phyloP scores from a whole-genome alignment of 2,888 invertebrate genomes.

The Lasioglossum lativentre region DNA sequence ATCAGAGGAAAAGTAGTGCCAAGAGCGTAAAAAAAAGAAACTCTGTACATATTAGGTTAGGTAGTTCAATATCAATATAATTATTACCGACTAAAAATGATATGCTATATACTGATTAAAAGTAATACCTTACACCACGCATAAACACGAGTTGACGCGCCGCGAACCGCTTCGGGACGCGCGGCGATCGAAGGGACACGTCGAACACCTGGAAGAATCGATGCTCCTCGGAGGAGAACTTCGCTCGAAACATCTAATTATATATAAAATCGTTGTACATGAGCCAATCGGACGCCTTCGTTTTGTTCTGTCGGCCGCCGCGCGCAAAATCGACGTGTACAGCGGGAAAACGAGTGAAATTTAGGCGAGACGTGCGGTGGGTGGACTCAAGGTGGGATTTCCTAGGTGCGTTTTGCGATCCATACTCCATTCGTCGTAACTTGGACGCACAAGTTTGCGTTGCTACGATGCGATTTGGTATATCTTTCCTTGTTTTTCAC shows the following conservation, averaged over 20 bases:
- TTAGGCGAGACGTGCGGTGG: background rate
- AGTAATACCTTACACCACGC: conserved; percentile 75
- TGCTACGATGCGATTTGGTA: too few species aligned
- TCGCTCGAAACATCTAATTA: background rate
- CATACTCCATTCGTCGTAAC: too few species aligned
- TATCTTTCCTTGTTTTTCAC: too few species aligned
- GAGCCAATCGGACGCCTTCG: background rate
- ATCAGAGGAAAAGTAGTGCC: conserved; percentile 77
- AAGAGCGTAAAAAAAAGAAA: conserved; percentile 77
- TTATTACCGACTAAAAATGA: conserved; percentile 80
- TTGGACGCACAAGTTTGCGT: too few species aligned
- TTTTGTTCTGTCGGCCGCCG: background rate
- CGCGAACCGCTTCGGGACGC: conserved; percentile 62
- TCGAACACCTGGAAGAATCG: background rate
- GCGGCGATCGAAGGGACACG: conserved; percentile 25
- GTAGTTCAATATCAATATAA: conserved; percentile 83
- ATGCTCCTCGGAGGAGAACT: background rate
- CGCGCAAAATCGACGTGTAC: background rate
- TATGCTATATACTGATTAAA: conserved; percentile 81
- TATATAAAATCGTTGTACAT: background rate
- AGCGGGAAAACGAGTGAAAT: background rate
- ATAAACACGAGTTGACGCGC: conserved; percentile 74
- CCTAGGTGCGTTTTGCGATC: too few species aligned
- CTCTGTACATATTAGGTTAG: conserved; percentile 83
- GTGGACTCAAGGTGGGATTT: too few species aligned